These are phyloP conservation scores for Alectura lathami DNA, from an alignment of 2,113 vertebrate genomes.

Conservation along the genomic window DNA sequence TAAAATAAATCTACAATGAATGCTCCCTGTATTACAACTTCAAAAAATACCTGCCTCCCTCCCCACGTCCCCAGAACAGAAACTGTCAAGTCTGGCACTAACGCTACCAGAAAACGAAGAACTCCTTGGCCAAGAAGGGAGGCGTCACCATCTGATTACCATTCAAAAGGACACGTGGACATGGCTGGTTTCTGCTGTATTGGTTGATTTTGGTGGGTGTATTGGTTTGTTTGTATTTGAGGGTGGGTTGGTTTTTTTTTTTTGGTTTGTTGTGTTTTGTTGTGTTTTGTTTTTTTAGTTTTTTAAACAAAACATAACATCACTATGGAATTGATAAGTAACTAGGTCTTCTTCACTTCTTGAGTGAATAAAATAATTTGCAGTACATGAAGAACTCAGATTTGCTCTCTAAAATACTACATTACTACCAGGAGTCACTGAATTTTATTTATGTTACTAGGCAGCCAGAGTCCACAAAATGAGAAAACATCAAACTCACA, in stretches of 20 bases:
- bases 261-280: too few relatives aligned
- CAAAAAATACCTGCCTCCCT: neutral
- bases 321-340: neutral
- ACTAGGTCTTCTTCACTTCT: neutral
- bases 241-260: too few relatives aligned
- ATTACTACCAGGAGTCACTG: neutral
- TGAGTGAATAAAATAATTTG: neutral
- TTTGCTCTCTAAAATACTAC: neutral
- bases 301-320: neutral
- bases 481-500: neutral
- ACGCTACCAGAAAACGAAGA: neutral
- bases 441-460: neutral
- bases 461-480: neutral
- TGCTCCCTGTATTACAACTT: neutral
- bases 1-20: neutral
- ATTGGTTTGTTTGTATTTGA: too few relatives aligned
- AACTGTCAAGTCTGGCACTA: neutral
- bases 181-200: neutral
- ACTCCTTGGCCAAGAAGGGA: neutral
- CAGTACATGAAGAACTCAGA: neutral
- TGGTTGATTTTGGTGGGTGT: neutral
- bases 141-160: neutral
- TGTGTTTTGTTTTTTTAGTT: neutral
- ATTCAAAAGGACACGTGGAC: neutral
- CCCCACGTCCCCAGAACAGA: neutral